Conservation (phyloP, 2,113 vertebrate genomes). For the Gadus chalcogrammus region DNA sequence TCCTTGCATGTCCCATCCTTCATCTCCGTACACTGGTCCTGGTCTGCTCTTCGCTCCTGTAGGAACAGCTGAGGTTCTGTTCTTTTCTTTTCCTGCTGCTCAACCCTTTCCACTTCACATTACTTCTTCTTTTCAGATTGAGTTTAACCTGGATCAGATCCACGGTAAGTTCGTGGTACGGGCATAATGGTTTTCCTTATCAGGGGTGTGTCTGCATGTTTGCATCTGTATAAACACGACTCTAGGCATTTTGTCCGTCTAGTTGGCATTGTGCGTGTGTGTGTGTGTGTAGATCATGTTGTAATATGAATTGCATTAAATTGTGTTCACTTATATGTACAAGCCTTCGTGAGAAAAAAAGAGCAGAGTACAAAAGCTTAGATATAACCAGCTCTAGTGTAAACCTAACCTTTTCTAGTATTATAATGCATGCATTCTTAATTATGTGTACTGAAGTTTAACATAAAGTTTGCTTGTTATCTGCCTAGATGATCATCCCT, state of each 20-base stretch:
- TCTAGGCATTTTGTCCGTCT: too few species aligned
- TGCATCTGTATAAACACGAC: slow-evolving; percentile 2
- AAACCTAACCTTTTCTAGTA: slow-evolving; percentile 8
- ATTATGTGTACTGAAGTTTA: slow-evolving; percentile 21
- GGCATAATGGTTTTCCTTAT: slow-evolving; percentile 11
- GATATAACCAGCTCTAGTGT: neutral
- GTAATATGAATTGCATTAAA: too few species aligned
- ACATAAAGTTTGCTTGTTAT: slow-evolving; percentile 43
- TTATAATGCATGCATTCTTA: slow-evolving; percentile 8
- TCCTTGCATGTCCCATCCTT: slow-evolving; percentile 23
- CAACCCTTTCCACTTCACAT: slow-evolving; percentile 61
- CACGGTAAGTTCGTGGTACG: slow-evolving; percentile 69
- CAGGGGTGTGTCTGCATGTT: slow-evolving; percentile 34
- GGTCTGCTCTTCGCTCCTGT: slow-evolving; percentile 3
- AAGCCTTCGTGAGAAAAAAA: too few species aligned
- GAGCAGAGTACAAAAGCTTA: too few species aligned
- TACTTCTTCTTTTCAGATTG: slow-evolving; percentile 75
- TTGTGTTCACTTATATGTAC: too few species aligned
- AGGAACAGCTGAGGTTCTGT: slow-evolving; percentile 21
- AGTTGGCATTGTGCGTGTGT: too few species aligned
- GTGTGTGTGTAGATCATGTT: too few species aligned
- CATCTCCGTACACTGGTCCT: slow-evolving; percentile 33
- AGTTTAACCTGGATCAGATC: slow-evolving; percentile 76
- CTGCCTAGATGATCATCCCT: slow-evolving; percentile 33
- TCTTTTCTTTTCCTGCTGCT: slow-evolving; percentile 45